Evolutionary conservation across 2,888 invertebrate genomes (phyloP), one percentile per base, ranked within the genome.

Genomic region (Lithosia quadra): DNA sequence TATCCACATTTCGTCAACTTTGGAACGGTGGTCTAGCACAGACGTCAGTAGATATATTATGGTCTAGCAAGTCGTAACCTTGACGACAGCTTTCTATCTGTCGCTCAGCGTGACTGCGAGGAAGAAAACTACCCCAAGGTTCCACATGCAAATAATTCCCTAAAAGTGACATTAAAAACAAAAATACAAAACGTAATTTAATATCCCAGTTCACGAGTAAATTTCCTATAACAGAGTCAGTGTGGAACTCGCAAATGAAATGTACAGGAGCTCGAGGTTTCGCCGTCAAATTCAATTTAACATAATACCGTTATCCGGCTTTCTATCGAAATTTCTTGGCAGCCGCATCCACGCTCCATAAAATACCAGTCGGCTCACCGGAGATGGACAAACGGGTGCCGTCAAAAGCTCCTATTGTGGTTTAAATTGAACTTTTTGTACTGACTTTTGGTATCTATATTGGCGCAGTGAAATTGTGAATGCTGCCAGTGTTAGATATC

Each of bases 361-460:
- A 69, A 72, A 79, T 71, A 71, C 55, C 63, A 64, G 66, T 66
- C 80, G 82, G 82, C 67, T 81, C 77, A 81, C 61, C 59, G 61
- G 61, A 79, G 68, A 64, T 64, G 64, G 56, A 67, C 69, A 65
- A 74, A 64, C 63, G 60, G 36, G 21, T 57, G 69, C 70, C 71
- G 71, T 68, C 65, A 74, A 62, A 74, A 74, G 61, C 43, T 68
- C n/a, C 68, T 67, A 78, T 76, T 80, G 76, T 73, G 60, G 56
- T 43, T 65, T 18, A 67, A 71, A 79, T 69, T 61, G 49, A n/a
- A n/a, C 49, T 49, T n/a, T 49, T 49, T 49, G 49, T 49, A 49
- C 43, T 43, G 7, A 15, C 15, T 39, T 43, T 49, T n/a, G 18
- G n/a, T n/a, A 2, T 18, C n/a, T n/a, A 49, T 49, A n/a, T 49